A percentile compares a stretch with the other conserved stretches of the same genome.
phyloP scores from a whole-genome alignment of 2,113 vertebrate genomes.

The Corvus hawaiiensis region DNA sequence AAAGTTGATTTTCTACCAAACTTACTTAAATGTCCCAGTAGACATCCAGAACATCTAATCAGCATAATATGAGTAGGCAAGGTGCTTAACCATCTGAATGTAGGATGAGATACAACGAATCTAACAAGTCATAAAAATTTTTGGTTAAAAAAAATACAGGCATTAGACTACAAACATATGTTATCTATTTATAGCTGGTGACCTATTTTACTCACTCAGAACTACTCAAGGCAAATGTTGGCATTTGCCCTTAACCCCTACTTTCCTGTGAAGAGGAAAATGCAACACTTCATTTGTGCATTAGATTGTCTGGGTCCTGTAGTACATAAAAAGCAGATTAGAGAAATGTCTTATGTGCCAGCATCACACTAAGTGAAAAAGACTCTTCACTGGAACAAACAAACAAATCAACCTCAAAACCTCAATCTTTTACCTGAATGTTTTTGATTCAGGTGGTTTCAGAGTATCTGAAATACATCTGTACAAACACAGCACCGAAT shows the following conservation, averaged over 20 bases:
- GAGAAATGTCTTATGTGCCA: neutral
- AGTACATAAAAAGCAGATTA: neutral
- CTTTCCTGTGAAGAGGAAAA: neutral
- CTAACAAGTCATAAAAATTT: neutral
- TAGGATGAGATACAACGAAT: neutral
- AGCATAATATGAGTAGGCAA: neutral
- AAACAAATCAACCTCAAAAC: neutral
- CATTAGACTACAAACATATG: neutral
- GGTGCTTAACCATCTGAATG: neutral
- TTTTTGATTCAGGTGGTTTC: neutral
- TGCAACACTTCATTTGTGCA: neutral
- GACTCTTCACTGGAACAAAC: neutral
- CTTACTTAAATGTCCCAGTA: neutral
- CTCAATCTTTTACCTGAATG: neutral
- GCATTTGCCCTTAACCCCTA: neutral
- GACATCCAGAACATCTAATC: neutral
- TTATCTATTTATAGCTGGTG: neutral
- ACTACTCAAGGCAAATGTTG: neutral
- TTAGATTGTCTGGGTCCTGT: neutral
- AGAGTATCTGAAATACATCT: neutral
- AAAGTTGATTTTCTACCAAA: neutral
- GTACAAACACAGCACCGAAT: neutral
- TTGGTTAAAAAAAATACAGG: neutral
- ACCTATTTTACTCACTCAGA: neutral
- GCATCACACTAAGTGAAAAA: neutral